Percentiles rank a stretch among this genome's conserved stretches.
Evolutionary conservation across 2,888 invertebrate species (phyloP).

Genomic region (Xanthorhoe designata): DNA sequence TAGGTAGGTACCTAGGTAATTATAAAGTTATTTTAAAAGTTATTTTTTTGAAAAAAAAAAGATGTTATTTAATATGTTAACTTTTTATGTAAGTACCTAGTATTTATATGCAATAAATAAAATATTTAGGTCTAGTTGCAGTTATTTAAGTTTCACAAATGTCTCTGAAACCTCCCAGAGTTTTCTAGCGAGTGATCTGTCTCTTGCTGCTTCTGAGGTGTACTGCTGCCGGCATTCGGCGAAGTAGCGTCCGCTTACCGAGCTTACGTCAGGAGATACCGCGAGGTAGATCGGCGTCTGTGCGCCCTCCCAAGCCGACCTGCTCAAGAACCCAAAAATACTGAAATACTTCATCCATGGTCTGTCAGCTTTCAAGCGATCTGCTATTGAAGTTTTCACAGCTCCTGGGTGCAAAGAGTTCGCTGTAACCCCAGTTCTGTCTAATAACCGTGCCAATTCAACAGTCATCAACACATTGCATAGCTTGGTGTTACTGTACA

Average conservation of each 20-base stretch:
- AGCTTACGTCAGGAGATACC: slow-evolving; percentile 80
- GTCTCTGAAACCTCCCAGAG: slow-evolving; percentile 87
- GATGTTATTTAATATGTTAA: too few relatives aligned
- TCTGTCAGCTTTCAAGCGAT: slow-evolving; percentile 82
- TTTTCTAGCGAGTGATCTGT: slow-evolving; percentile 81
- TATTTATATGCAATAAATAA: too few relatives aligned
- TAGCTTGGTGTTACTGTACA: slow-evolving; percentile 87
- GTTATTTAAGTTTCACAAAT: slow-evolving; percentile 56
- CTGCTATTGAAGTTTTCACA: slow-evolving; percentile 79
- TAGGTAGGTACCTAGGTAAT: too few relatives aligned
- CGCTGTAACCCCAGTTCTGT: slow-evolving; percentile 89
- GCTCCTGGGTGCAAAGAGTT: slow-evolving; percentile 93
- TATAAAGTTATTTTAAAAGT: too few relatives aligned
- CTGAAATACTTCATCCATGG: slow-evolving; percentile 58
- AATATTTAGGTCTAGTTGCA: too few relatives aligned
- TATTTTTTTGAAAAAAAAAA: too few relatives aligned
- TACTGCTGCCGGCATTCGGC: slow-evolving; percentile 79
- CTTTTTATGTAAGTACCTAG: too few relatives aligned
- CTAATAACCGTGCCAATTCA: slow-evolving; percentile 88
- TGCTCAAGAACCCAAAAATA: slow-evolving; percentile 54
- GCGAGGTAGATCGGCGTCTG: slow-evolving; percentile 85
- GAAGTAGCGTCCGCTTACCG: slow-evolving; percentile 87
- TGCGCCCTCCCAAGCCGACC: slow-evolving; percentile 66
- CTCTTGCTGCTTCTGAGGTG: slow-evolving; percentile 70
- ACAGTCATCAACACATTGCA: slow-evolving; percentile 90